Evolutionary conservation across 2,797 vertebrate species (phyloP), one percentile per base, ranked within the genome.

Genomic region (Ciconia nigra): DNA sequence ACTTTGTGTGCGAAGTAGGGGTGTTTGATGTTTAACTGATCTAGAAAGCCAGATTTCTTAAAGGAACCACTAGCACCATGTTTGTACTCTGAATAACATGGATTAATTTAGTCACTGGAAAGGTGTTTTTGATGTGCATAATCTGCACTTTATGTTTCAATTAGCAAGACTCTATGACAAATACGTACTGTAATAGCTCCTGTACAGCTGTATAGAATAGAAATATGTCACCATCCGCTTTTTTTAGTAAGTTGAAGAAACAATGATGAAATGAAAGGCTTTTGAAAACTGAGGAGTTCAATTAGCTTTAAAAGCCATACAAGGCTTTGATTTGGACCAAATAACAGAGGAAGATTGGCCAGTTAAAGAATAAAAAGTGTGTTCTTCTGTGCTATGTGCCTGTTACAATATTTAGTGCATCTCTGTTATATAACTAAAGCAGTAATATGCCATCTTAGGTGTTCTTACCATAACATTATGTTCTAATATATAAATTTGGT

Each of bases 391-490:
- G 6, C 7, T 79, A 15, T 31, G 10, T 67, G 16, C 3, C 31
- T 63, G 15, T 47, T 55, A 33, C 2, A 58, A 18, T 72, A 83
- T 51, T 51, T 55, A 82, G 55, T 55, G n/a, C 37, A 88, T 66
- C 26, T 94, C 78, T 91, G 47, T 96, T 97, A 90, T 80, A 67
- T 91, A 88, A 91, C 33, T 74, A 74, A 77, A 90, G n/a, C 57
- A 94, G 76, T 80, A 72, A 78, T 54, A 81, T 73, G 26, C 15
- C 37, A 61, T 82, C 58, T 79, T 54, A 79, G 35, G 2, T 80
- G 37, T 72, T 82, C 49, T 78, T 72, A 74, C 17, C 29, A 11
- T 52, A 39, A 66, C 65, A 55, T 73, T 81, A 63, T 74, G 44
- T 49, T 85, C 31, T 54, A 77, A 89, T 83, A 85, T 49, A 93